Percentiles rank a stretch among this genome's conserved stretches.
Evolutionary conservation across 2,888 invertebrate species (phyloP).

Genomic region (Syrphus vitripennis): DNA sequence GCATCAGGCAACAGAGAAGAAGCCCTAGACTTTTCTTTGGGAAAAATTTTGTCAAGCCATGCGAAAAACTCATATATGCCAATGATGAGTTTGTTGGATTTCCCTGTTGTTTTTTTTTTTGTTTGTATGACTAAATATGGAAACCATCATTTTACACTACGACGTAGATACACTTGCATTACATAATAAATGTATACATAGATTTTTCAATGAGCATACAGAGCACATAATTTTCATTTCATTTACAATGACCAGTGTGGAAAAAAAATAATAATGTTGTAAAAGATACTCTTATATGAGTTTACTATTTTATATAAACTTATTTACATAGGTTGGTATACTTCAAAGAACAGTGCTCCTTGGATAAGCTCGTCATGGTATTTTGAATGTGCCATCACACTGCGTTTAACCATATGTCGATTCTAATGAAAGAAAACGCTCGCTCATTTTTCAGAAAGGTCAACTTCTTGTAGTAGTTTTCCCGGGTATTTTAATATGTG

Average conservation of each 20-base stretch:
- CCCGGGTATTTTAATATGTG: neutral
- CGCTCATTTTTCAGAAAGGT: slow-evolving; percentile 23
- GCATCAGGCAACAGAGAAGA: slow-evolving; percentile 2
- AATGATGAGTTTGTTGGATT: slow-evolving; percentile 54
- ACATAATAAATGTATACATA: slow-evolving; percentile 19
- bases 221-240: slow-evolving; percentile 62
- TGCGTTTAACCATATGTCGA: slow-evolving; percentile 25
- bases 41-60: slow-evolving; percentile 55
- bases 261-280: slow-evolving; percentile 36
- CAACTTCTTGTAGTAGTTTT: neutral
- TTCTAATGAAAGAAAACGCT: slow-evolving; percentile 14
- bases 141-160: slow-evolving; percentile 19
- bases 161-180: slow-evolving; percentile 27
- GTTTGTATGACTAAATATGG: slow-evolving; percentile 52
- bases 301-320: neutral
- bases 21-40: slow-evolving; percentile 46
- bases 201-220: slow-evolving; percentile 42
- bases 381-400: slow-evolving; percentile 35
- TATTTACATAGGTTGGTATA: neutral
- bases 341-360: slow-evolving; percentile 52
- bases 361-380: slow-evolving; percentile 64
- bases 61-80: slow-evolving; percentile 41
- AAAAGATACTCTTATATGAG: slow-evolving; percentile 45
- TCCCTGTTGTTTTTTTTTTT: slow-evolving; percentile 38
- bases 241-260: slow-evolving; percentile 41